phyloP scores from a whole-genome alignment of 2,797 vertebrate species.

The Bufotes viridis region DNA sequence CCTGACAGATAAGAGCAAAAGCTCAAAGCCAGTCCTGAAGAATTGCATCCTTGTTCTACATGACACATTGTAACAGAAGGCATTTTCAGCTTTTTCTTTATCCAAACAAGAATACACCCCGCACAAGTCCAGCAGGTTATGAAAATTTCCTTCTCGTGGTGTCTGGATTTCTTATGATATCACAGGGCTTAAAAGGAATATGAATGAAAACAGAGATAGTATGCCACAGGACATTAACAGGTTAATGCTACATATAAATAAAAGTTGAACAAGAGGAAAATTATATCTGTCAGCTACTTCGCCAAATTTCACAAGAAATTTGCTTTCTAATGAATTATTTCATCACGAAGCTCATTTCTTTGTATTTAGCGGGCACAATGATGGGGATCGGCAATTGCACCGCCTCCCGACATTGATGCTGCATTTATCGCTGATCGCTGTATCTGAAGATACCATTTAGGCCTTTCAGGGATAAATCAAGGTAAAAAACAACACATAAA shows the following conservation, averaged over 20 bases:
- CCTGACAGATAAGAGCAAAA: constrained; percentile 63
- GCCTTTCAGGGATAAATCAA: too few species aligned
- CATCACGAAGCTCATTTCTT: too few species aligned
- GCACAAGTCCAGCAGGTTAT: background rate
- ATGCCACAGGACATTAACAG: background rate
- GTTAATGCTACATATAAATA: background rate
- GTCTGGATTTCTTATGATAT: background rate
- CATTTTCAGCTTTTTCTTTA: background rate
- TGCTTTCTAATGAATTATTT: too few species aligned
- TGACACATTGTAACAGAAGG: constrained; percentile 20
- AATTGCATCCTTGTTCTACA: constrained; percentile 65
- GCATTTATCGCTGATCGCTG: too few species aligned
- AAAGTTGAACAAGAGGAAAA: background rate
- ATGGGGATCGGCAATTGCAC: too few species aligned
- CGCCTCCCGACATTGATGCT: too few species aligned
- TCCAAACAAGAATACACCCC: constrained; percentile 6
- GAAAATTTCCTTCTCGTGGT: background rate
- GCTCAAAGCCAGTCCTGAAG: constrained; percentile 66
- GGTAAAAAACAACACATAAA: too few species aligned
- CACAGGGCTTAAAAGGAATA: background rate
- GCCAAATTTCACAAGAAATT: too few species aligned
- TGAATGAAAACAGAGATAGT: background rate
- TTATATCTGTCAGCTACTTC: too few species aligned
- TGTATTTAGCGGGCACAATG: too few species aligned
- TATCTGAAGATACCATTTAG: too few species aligned